Percentiles rank a stretch among this genome's conserved stretches.
These are phyloP conservation scores for Eudyptes chrysolophus DNA, from an alignment of 2,113 vertebrate genomes.

Conservation along the genomic window DNA sequence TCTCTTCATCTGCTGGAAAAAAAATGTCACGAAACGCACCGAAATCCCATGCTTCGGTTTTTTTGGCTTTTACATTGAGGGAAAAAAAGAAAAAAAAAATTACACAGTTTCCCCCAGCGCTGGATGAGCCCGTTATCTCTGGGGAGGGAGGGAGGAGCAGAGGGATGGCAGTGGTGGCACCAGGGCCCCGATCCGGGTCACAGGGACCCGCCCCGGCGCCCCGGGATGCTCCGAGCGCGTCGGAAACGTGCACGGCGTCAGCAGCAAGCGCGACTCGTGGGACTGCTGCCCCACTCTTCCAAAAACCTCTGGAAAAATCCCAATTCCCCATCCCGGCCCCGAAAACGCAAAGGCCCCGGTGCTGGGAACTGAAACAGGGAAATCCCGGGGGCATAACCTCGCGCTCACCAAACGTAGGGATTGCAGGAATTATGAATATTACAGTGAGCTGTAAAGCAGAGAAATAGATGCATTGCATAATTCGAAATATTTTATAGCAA, in stretches of 20 bases:
- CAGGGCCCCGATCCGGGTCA: accelerated
- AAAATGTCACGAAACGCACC: accelerated
- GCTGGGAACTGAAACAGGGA: not conserved
- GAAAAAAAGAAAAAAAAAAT: not conserved
- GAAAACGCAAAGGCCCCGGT: accelerated
- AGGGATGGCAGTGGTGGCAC: not conserved
- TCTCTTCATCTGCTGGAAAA: not conserved
- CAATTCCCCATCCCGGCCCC: no score
- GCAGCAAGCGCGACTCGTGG: accelerated
- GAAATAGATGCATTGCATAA: not conserved
- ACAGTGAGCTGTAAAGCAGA: not conserved
- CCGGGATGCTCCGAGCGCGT: accelerated
- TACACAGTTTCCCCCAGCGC: accelerated
- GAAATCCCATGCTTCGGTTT: accelerated
- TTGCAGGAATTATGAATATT: not conserved
- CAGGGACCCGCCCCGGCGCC: accelerated
- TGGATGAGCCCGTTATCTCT: accelerated
- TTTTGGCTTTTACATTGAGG: not conserved
- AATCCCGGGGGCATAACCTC: accelerated
- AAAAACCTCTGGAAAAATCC: not conserved
- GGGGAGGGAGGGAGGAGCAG: not conserved
- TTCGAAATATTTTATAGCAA: not conserved
- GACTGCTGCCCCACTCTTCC: accelerated
- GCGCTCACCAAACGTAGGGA: accelerated
- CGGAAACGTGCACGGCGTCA: accelerated